Evolutionary conservation across 2,797 vertebrate species (phyloP).

Genomic region (Sebastes trivittatus): DNA sequence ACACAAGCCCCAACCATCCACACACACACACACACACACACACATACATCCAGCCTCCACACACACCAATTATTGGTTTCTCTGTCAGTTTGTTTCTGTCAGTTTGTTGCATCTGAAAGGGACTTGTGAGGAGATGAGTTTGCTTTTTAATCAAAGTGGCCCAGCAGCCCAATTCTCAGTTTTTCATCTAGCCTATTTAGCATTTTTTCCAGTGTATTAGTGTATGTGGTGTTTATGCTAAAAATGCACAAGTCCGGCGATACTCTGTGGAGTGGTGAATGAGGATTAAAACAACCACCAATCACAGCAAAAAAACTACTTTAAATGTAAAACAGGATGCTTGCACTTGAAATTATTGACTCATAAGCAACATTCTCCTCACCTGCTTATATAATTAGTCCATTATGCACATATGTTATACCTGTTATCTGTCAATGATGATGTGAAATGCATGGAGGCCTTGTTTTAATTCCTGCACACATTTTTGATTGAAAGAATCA

Average conservation of each 20-base stretch:
- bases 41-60: conserved; percentile 20
- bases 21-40: not conserved
- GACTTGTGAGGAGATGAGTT: conserved; percentile 55
- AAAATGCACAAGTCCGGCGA: conserved; percentile 5
- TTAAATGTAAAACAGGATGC: not conserved
- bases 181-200: conserved; percentile 47
- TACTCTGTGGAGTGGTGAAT: not conserved
- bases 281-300: not conserved
- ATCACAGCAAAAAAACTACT: conserved; percentile 3
- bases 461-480: not conserved
- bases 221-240: conserved; percentile 26
- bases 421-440: not conserved
- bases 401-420: not conserved
- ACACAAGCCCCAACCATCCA: conserved; percentile 36
- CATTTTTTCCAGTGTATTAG: conserved; percentile 23
- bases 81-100: conserved; percentile 61
- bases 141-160: conserved; percentile 64
- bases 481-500: not conserved
- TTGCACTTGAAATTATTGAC: not conserved
- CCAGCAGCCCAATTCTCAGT: conserved; percentile 54
- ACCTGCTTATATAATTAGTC: not conserved
- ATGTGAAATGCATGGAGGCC: conserved; percentile 7
- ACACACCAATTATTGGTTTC: conserved; percentile 62
- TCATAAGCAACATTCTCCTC: not conserved
- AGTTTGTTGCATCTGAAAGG: conserved; percentile 60